These are phyloP conservation scores for Aphrocallistes beatrix DNA, from an alignment of 37 sponge, comb jelly and placozoan species.

Conservation along the genomic window DNA sequence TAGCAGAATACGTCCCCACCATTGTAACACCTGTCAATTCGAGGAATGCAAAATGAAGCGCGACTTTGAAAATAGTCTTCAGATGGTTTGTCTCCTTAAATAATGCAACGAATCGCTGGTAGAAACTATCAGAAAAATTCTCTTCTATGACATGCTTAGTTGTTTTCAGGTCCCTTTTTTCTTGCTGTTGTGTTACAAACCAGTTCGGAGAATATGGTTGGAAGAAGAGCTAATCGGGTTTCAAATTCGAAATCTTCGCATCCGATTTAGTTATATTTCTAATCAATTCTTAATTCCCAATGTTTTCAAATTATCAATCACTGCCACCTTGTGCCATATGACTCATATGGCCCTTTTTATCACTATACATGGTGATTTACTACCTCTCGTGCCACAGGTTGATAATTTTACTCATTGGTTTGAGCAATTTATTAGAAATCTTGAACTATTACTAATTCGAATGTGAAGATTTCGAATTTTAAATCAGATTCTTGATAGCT, in stretches of 20 bases:
- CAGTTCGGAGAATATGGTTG: conserved; percentile 57
- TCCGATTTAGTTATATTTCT: too few species aligned
- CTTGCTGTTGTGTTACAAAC: conserved; percentile 25
- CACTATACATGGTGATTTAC: too few species aligned
- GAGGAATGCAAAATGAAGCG: conserved; percentile 45
- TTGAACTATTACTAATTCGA: too few species aligned
- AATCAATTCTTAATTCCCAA: conserved; percentile 26
- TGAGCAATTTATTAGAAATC: too few species aligned
- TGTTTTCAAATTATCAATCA: too few species aligned
- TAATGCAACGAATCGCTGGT: conserved; percentile 4
- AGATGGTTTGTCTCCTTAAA: conserved; percentile 19
- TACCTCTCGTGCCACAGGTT: too few species aligned
- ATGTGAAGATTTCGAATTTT: too few species aligned
- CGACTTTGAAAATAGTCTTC: conserved; percentile 28
- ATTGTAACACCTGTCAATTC: conserved; percentile 52
- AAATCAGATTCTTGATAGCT: too few species aligned
- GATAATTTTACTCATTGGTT: too few species aligned
- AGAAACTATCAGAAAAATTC: background rate
- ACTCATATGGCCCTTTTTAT: too few species aligned
- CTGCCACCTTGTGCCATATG: too few species aligned
- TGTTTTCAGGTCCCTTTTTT: background rate
- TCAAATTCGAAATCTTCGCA: too few species aligned
- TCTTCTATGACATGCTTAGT: background rate
- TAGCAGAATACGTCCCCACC: conserved; percentile 30
- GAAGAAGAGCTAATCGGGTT: conserved; percentile 38